phyloP scores from a whole-genome alignment of 2,888 invertebrate species.

The Sinelater perroti region DNA sequence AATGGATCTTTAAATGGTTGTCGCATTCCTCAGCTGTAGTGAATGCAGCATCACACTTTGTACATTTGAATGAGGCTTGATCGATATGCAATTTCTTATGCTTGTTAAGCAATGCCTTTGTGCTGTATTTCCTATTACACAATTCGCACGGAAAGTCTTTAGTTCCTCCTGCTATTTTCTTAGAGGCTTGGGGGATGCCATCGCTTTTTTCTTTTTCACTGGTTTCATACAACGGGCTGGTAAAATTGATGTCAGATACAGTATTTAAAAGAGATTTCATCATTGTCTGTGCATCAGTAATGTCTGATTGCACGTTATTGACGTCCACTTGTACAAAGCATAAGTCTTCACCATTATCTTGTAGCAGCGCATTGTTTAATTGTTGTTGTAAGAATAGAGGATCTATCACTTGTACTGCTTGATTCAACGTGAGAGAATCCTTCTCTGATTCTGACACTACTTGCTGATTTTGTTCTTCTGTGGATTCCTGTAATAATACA shows the following conservation, averaged over 20 bases:
- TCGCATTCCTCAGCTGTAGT: constrained; percentile 68
- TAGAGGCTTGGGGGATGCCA: not conserved
- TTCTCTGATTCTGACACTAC: constrained; percentile 16
- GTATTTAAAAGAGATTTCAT: constrained; percentile 17
- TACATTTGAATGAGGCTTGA: constrained; percentile 67
- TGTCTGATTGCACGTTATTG: too few species aligned
- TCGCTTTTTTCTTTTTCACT: not conserved
- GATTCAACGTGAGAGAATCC: constrained; percentile 5
- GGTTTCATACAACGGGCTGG: not conserved
- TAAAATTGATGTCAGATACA: constrained; percentile 11
- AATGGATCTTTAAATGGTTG: constrained; percentile 68
- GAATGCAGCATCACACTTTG: constrained; percentile 67
- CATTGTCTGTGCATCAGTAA: constrained; percentile 22
- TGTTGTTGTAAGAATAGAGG: constrained; percentile 43
- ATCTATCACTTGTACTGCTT: constrained; percentile 41
- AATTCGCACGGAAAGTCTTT: constrained; percentile 52
- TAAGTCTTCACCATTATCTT: constrained; percentile 34
- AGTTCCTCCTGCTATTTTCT: not conserved
- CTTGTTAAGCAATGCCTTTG: constrained; percentile 54
- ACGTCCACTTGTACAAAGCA: constrained; percentile 31
- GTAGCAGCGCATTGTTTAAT: constrained; percentile 40
- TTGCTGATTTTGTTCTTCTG: not conserved
- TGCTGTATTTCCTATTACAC: constrained; percentile 54
- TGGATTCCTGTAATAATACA: not conserved
- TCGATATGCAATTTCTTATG: constrained; percentile 65